A percentile compares a stretch with the other conserved stretches of the same genome.
These are phyloP conservation scores for Actinernus sp. DNA, from an alignment of 92 coral and sea anemone species.

Conservation along the genomic window DNA sequence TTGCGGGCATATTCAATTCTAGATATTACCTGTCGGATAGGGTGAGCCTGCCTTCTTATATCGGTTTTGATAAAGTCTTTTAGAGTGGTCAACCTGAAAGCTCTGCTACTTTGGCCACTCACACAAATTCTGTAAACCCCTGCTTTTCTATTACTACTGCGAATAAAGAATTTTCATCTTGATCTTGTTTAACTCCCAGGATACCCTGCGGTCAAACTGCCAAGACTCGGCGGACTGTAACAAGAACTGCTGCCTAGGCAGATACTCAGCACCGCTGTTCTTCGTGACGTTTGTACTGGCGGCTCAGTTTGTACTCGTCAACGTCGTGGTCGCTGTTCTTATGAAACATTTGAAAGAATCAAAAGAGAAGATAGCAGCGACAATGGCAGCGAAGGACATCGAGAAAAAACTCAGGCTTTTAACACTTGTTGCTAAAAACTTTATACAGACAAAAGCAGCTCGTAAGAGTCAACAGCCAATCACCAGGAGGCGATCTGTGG, in stretches of 20 bases:
- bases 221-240: slow-evolving; percentile 64
- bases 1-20: too few species aligned
- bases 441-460: slow-evolving; percentile 79
- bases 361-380: slow-evolving; percentile 93
- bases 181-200: too few species aligned
- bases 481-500: slow-evolving; percentile 68
- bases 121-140: too few species aligned
- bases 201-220: slow-evolving; percentile 85
- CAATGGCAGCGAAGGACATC: slow-evolving; percentile 84
- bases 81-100: too few species aligned
- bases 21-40: too few species aligned
- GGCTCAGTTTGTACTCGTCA: slow-evolving; percentile 97
- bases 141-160: background rate
- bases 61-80: too few species aligned
- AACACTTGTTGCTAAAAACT: slow-evolving; percentile 84
- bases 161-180: too few species aligned
- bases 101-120: too few species aligned
- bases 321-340: slow-evolving; percentile 97
- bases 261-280: slow-evolving; percentile 90
- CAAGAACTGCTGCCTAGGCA: slow-evolving; percentile 80
- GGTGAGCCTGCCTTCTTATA: too few species aligned
- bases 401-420: slow-evolving; percentile 82
- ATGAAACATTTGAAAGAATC: slow-evolving; percentile 98
- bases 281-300: slow-evolving; percentile 96
- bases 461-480: slow-evolving; percentile 51